Evolutionary conservation across 2,797 vertebrate species (phyloP), one percentile per base, ranked within the genome.

Genomic region (Babyrousa celebensis): DNA sequence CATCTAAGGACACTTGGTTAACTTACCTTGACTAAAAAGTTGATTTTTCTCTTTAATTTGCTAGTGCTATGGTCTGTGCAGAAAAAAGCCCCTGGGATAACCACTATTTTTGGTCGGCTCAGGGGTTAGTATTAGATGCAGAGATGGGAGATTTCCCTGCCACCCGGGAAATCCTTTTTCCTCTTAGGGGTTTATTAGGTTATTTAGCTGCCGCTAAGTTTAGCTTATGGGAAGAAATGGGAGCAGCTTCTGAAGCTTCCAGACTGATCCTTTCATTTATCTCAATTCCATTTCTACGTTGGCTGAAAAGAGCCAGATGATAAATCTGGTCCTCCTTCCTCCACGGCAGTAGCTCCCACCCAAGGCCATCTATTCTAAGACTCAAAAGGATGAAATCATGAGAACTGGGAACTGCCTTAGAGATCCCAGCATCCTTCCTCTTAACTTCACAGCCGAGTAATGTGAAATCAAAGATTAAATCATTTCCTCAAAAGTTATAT

Each of bases 201-300:
- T 85, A 91, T 89, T 91, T 91, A 91, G 86, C 71, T 94, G 71
- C 56, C 95, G 80, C 94, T 96, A 91, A 93, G 56, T 96, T 97
- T 91, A 94, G 75, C 62, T 72, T 84, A 12, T 68, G 83, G 89
- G 67, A 90, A 58, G 52, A 71, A 75, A 60, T 36, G 36, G 83
- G 65, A 54, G 12, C 4, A 15, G 85, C 10, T 29, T 87, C 67
- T 91, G 80, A 94, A 92, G 89, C 11, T 58, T 95, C 63, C 58
- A 77, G 60, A 25, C 18, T 86, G 52, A 95, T 95, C 71, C 71
- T 94, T 91, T 94, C 62, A 91, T 95, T 94, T 96, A 80, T 94
- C 74, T 84, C 80, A 91, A 96, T 94, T 78, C 75, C 29, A 91
- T 96, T 94, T 94, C 67, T 74, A 32, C 12, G 56, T 93, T 89